These are phyloP conservation scores for Lobophora halterata DNA, from an alignment of 2,888 invertebrate genomes.

Conservation along the genomic window DNA sequence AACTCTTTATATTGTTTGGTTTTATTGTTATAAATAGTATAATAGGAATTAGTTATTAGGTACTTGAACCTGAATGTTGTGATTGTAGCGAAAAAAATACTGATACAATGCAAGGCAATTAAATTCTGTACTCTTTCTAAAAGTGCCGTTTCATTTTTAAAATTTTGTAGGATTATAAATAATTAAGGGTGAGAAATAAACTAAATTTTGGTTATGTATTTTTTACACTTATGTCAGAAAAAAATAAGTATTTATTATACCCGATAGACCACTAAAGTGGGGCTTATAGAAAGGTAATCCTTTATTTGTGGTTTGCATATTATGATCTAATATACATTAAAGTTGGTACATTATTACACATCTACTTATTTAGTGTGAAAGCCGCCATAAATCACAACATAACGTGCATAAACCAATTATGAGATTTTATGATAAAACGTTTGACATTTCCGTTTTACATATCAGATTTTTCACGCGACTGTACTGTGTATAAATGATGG, in stretches of 20 bases:
- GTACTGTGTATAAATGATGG: slow-evolving; percentile 18
- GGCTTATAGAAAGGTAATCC: no score
- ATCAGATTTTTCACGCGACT: slow-evolving; percentile 29
- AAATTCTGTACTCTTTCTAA: slow-evolving; percentile 71
- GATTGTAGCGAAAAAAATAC: slow-evolving; percentile 56
- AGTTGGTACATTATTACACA: no score
- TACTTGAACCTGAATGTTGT: slow-evolving; percentile 56
- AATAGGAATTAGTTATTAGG: slow-evolving; percentile 24
- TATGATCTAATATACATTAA: no score
- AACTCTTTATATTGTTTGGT: slow-evolving; percentile 55
- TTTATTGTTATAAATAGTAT: slow-evolving; percentile 26
- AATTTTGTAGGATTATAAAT: slow-evolving; percentile 21
- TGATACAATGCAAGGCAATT: no score
- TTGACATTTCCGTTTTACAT: slow-evolving; percentile 9
- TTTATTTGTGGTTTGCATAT: no score
- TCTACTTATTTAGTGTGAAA: no score
- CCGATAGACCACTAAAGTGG: no score
- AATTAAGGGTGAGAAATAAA: no score
- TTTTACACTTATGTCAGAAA: no score
- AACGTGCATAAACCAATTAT: slow-evolving; percentile 5
- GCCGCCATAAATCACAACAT: slow-evolving; percentile 11
- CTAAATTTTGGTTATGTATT: no score
- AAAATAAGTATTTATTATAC: no score
- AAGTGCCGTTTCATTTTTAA: slow-evolving; percentile 50
- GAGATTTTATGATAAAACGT: slow-evolving; percentile 6